Base-by-base conservation (phyloP, 2,113 vertebrate species). In the Actenoides hombroni region DNA sequence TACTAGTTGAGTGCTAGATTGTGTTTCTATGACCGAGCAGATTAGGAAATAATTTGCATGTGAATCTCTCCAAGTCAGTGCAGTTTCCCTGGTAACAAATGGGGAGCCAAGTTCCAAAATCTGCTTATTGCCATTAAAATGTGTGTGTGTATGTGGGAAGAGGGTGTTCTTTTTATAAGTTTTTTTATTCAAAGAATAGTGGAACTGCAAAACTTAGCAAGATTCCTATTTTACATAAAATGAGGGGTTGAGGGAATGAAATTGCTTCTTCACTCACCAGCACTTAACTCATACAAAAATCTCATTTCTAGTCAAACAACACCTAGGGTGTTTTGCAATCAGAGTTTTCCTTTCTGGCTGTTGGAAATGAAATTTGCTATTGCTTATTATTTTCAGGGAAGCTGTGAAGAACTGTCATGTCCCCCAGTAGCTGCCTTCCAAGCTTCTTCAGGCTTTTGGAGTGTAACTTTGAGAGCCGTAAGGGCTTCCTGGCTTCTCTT, bases 21-120 rank as follows among this genome's bases (percentile, higher is more conserved):
- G 76, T 95, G 85, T 80, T 92, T 93, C 90, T 92, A n/a, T 95
- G 77, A 92, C 48, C 5, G 37, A 91, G 77, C 77, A 94, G 83
- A 92, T 90, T 93, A 95, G 86, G 86, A 95, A 94, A 79, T 82
- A 51, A 93, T 96, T 93, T 96, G 80, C 94, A 93, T 95, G 69
- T 57, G 83, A 93, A 88, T 84, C 48, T 90, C 48, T 88, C 69
- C 26, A 81, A 90, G 53, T 63, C 92, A 79, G 12, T 82, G 88
- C 88, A 39, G 95, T 95, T 97, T 92, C 92, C 88, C 48, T 96
- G 91, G 92, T 91, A 93, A 97, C 96, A 92, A 90, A 87, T 87
- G 88, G 65, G 63, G 65, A 88, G 86, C 77, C 53, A 65, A 82
- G 40, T 84, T 82, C 77, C 49, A 54, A 86, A 90, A 82, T 73